Conservation (phyloP, 2,888 invertebrate species). For the Mythimna albipuncta region DNA sequence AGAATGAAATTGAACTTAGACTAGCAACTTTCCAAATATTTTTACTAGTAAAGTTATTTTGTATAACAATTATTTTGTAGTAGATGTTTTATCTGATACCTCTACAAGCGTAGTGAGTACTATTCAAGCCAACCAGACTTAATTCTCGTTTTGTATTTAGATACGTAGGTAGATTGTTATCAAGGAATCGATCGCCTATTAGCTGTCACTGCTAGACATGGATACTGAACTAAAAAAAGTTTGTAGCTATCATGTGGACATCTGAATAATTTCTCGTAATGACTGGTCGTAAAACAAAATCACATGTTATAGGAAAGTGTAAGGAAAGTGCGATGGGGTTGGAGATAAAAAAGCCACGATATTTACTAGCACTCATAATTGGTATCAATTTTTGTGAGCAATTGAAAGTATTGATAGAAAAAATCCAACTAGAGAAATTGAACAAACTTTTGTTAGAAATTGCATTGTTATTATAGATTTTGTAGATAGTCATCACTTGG, state of each 20-base stretch:
- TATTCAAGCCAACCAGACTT: constrained; percentile 50
- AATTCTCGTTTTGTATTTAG: constrained; percentile 51
- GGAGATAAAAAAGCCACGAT: constrained; percentile 62
- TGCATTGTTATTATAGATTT: background rate
- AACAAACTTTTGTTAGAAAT: background rate
- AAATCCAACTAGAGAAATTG: constrained; percentile 6
- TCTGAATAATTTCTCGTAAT: constrained; percentile 72
- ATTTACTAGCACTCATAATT: constrained; percentile 34
- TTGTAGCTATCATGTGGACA: constrained; percentile 56
- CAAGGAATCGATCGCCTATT: constrained; percentile 76
- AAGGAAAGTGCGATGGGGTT: constrained; percentile 67
- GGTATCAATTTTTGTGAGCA: constrained; percentile 31
- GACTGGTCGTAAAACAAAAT: constrained; percentile 70
- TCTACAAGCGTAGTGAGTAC: constrained; percentile 10
- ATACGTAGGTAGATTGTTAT: constrained; percentile 71
- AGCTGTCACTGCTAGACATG: constrained; percentile 60
- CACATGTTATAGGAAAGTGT: constrained; percentile 68
- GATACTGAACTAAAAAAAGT: constrained; percentile 58
- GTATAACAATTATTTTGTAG: background rate
- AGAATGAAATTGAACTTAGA: constrained; percentile 36
- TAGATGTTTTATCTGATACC: background rate
- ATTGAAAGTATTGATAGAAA: constrained; percentile 32
- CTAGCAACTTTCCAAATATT: constrained; percentile 72
- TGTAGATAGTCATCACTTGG: background rate
- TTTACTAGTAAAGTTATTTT: background rate